Evolutionary conservation across 1,140 invertebrate species (phyloP).

Genomic region (Anastrepha obliqua): DNA sequence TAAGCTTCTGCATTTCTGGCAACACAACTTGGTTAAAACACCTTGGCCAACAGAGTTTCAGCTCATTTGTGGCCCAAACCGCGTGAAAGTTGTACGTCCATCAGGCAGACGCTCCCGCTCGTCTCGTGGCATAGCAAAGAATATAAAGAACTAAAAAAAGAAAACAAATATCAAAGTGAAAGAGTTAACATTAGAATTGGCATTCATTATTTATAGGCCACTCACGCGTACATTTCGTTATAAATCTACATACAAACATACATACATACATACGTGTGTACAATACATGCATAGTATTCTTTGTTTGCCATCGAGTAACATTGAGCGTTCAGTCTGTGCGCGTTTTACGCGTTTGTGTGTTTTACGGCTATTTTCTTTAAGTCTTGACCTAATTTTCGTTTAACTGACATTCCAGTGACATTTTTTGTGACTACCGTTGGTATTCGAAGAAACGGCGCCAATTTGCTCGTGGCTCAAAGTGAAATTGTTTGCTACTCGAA

Average conservation of each 20-base stretch:
- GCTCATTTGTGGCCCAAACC: slow-evolving; percentile 71
- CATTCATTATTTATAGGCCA: neutral
- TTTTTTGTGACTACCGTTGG: slow-evolving; percentile 36
- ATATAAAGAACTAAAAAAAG: neutral
- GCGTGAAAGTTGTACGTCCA: slow-evolving; percentile 69
- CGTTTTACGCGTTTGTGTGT: neutral
- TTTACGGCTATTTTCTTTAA: neutral
- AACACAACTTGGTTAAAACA: slow-evolving; percentile 68
- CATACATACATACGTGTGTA: neutral
- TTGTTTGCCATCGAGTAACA: neutral
- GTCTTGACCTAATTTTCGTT: slow-evolving; percentile 38
- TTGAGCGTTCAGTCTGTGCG: neutral
- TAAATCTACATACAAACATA: neutral
- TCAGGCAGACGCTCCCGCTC: neutral
- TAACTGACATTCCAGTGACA: slow-evolving; percentile 54
- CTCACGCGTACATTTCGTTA: neutral
- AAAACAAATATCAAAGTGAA: neutral
- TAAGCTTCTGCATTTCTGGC: slow-evolving; percentile 13
- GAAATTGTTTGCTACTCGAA: slow-evolving; percentile 54
- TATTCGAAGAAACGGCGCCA: neutral
- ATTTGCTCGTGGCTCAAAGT: slow-evolving; percentile 27
- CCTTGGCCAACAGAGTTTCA: slow-evolving; percentile 65
- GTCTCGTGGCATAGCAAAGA: neutral
- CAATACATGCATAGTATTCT: neutral
- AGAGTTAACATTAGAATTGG: neutral